Conservation (phyloP, 2,797 vertebrate species). For the Aratinga solstitialis region DNA sequence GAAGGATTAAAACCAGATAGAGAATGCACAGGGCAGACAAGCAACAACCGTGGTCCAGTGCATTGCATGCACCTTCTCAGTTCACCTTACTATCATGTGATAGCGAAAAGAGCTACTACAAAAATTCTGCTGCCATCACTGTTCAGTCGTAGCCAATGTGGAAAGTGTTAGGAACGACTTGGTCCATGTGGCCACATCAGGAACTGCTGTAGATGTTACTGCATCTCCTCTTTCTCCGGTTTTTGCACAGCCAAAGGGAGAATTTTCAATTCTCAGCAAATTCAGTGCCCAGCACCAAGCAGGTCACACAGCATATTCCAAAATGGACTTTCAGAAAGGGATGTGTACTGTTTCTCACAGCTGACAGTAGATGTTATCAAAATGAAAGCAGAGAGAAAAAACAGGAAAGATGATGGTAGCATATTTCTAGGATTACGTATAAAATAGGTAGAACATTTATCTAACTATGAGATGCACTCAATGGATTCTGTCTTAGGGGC, state of each 20-base stretch:
- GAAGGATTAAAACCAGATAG: background rate
- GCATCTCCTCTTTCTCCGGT: background rate
- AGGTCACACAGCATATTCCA: background rate
- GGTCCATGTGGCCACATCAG: background rate
- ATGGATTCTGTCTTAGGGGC: background rate
- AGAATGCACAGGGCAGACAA: background rate
- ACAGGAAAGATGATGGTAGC: rapidly evolving
- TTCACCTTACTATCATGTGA: background rate
- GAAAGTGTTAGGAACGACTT: background rate
- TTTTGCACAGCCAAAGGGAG: background rate
- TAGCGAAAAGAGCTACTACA: rapidly evolving
- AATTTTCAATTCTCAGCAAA: background rate
- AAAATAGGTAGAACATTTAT: background rate
- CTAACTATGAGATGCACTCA: background rate
- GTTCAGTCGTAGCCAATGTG: background rate
- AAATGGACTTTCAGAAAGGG: background rate
- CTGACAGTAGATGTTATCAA: background rate
- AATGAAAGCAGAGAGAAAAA: background rate
- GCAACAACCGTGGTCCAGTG: background rate
- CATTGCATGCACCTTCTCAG: background rate
- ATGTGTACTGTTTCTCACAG: background rate
- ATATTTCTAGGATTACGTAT: background rate
- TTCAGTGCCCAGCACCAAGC: background rate
- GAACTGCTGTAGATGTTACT: background rate
- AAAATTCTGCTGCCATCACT: background rate